Evolutionary conservation across 2,888 invertebrate species (phyloP), one percentile per base, ranked within the genome.

Genomic region (Mycalesis mineus): DNA sequence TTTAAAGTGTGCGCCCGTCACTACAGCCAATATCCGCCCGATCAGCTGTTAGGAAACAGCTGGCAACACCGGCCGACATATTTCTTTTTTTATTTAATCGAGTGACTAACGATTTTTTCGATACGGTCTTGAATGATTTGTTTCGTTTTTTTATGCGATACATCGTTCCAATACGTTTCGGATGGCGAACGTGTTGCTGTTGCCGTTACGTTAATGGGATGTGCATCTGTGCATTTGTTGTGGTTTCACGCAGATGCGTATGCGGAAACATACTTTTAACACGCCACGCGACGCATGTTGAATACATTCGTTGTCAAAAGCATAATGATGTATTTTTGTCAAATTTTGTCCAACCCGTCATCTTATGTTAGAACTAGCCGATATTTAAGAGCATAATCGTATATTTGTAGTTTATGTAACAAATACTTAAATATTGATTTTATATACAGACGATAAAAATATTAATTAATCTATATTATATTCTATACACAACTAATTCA

Each of bases 1-100:
- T 29, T 13, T 40, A 11, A 51, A 39, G 39, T 39, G 39, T 15
- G 51, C 15, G 29, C 11, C 39, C 51, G 40, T 28, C 49, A 39
- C 39, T 49, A 85, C 84, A 80, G 84, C 82, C 84, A 88, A 88
- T 88, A 88, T 88, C 88, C 88, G 84, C 76, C 77, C 84, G 84
- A 88, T 88, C 88, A 88, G 88, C 85, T 87, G 86, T 82, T 67
- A 84, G 88, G 88, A 87, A 86, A 80, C 88, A 88, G 88, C 84
- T 88, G 88, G 82, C 78, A 73, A 47, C 75, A 75, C 75, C 75
- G 75, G 75, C 78, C 82, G 82, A 78, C 77, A 77, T 78, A 42
- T 60, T 44, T 57, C 42, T 50, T 50, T 50, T 60, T 62, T 62
- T 68, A 68, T 69, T 69, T 64, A 68, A 69, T 69, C 64, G 65